Base-by-base conservation (phyloP, 92 coral and sea anemone species). In the Meandrina meandrites region DNA sequence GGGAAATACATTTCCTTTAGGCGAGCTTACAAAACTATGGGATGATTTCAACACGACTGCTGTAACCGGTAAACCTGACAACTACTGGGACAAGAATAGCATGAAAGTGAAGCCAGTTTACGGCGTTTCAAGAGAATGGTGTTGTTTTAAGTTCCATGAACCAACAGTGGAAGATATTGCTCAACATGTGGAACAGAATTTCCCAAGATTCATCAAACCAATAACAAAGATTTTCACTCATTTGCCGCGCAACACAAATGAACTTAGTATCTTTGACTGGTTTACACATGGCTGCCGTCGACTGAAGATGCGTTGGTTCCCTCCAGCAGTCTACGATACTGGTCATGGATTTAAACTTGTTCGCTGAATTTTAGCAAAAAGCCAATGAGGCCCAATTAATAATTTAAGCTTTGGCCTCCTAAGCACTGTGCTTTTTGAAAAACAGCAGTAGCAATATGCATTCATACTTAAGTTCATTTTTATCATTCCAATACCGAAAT, bases 301-400 rank as follows among this genome's bases (percentile, higher is more conserved):
- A 57, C 78, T 97, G 62, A 97, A 97, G 81, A 95, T 97, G 98
- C 94, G 95, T 60, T 97, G 98, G 98, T 93, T 97, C 72, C 96
- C 98, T 3, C 99, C 99, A 32, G 83, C 95, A 30, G 95, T 94
- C 2, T 94, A 93, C 75, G 99, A 97, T 35, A 97, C 99, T 87
- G 99, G 99, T 10, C 99, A 97, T 81, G 99, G 99, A 24, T 97
- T 97, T 74, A 95, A 97, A 79, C 99, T 97, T 83, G 94, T 95
- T 21, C 68, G 79, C 18, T 85, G n/a, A 75, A 68, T 31, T 64
- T 51, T 31, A 45, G 28, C 7, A 24, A 24, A 24, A 60, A 7
- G 12, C 30, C 8, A 60, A 57, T 57, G 24, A 60, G 30, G 71
- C 71, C 31, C 17, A 5, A 54, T 54, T 5, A 54, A 5, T 64